Evolutionary conservation across 2,888 invertebrate genomes (phyloP), one percentile per base, ranked within the genome.

Genomic region (Odontothrips loti): DNA sequence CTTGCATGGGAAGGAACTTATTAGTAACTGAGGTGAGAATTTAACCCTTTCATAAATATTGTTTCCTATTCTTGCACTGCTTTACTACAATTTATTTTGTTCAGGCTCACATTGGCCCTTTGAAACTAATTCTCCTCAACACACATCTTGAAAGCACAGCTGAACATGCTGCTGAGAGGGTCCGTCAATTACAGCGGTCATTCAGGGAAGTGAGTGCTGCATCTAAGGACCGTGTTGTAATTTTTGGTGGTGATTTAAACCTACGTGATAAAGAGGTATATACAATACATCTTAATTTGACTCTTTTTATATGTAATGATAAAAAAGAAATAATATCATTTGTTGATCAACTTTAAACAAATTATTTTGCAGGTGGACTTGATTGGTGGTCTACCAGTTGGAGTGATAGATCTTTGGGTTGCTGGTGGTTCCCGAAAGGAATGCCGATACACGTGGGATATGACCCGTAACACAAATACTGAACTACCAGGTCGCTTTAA

Each of bases 211-310:
- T 83, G 8, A 82, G 79, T 17, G 81, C 83, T 8, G 82, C 83
- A 23, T 84, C 85, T n/a, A 81, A 84, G 20, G 84, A 86, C n/a
- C 83, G 85, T 51, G 84, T 84, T 9, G 88, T 89, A 0, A 86
- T 92, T 79, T 90, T 90, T 86, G 91, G 89, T 47, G 91, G 91
- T 1, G 91, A 91, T 85, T 85, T 91, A 47, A 92, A 92, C 85
- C 84, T 91, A 0, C 85, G 91, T 75, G 91, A 91, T 84, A 87
- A 88, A 83, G 91, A 91, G 87, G 90, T 90, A 83, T 82, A 75
- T 79, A 83, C 85, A 58, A 15, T 8, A 58, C 0, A 17, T 17
- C 15, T 15, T 8, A 17, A 17, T 58, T 58, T 58, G 58, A 15
- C 8, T 15, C 11, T 11, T 17, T 17, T 6, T 58, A 12, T 58